Evolutionary conservation across 2,113 vertebrate species (phyloP).

Genomic region (Ailuropoda melanoleuca): DNA sequence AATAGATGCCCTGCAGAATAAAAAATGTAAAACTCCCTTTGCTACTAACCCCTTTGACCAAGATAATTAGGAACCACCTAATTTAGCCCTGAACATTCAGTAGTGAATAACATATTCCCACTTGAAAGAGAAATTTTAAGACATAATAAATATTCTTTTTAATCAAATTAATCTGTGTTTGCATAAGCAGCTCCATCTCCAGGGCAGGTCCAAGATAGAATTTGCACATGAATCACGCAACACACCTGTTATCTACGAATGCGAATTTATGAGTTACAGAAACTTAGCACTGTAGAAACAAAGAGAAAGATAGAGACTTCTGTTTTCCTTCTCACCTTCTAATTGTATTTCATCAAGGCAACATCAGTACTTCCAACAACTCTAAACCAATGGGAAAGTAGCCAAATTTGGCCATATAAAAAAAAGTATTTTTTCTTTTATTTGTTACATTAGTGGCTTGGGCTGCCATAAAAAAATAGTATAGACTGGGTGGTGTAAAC

Average conservation of each 20-base stretch:
- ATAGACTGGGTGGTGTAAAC: not conserved
- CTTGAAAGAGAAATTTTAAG: conserved; percentile 70
- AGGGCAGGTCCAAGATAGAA: conserved; percentile 42
- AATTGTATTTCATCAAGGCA: conserved; percentile 11
- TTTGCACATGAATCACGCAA: conserved; percentile 54
- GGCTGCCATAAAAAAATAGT: not conserved
- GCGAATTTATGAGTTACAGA: conserved; percentile 34
- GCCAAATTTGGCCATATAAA: not conserved
- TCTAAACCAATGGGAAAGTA: conserved; percentile 11
- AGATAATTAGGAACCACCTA: conserved; percentile 63
- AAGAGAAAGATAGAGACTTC: not conserved
- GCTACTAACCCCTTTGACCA: conserved; percentile 53
- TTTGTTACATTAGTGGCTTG: not conserved
- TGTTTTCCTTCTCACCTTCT: conserved; percentile 49
- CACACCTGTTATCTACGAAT: conserved; percentile 32
- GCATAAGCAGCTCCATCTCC: conserved; percentile 53
- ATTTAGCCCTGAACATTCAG: conserved; percentile 48
- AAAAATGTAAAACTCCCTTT: conserved; percentile 2
- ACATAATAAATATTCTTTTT: conserved; percentile 72
- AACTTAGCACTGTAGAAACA: not conserved
- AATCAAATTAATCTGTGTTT: conserved; percentile 74
- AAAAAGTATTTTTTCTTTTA: not conserved
- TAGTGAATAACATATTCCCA: conserved; percentile 58
- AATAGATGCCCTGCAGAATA: not conserved
- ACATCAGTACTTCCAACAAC: not conserved